Base-by-base conservation (phyloP, 2,797 vertebrate genomes). In the Cyclopterus lumpus region DNA sequence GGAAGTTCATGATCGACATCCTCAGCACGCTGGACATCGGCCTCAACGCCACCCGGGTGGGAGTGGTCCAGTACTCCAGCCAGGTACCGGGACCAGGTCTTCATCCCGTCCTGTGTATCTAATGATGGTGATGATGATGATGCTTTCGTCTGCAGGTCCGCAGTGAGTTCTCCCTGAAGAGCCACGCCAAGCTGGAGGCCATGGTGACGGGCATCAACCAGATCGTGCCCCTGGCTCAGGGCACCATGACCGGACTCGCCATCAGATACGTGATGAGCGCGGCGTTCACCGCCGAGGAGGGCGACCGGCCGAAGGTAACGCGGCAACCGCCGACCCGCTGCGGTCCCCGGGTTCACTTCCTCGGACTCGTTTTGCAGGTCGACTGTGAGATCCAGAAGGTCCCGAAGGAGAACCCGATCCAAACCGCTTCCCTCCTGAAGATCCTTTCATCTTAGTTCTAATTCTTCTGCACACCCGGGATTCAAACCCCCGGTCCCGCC, bases 161-260 rank as follows among this genome's bases (percentile, higher is more conserved):
- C 88, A 98, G 92, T 32, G 95, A 99, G 86, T 99, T 99, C 90
- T 96, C 96, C n/a, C 95, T 99, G 67, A 96, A 96, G 75, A 88
- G 94, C 1, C 97, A 96, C 88, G 89, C 88, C 48, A 95, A 91
- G 0, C 88, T 94, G 48, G 91, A 84, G 0, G 90, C 95, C 60
- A 98, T 99, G 96, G 96, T 98, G 83, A 96, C 94, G 48, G 95
- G 95, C 89, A 97, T 99, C 91, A 96, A 96, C 38, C 87, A 95
- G 87, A 96, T 99, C 78, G 81, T 98, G 51, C 98, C 98, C 0
- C 92, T 99, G 59, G 96, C 98, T 20, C 97, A 99, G 91, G 98
- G 98, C 59, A 99, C 98, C 74, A 99, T 99, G 98, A 99, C 98
- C 0, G 98, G 98, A 1, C 92, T 99, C 77, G 98, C 97, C 77